These are phyloP conservation scores for Lathamus discolor DNA, from an alignment of 2,113 vertebrate species.

Conservation along the genomic window DNA sequence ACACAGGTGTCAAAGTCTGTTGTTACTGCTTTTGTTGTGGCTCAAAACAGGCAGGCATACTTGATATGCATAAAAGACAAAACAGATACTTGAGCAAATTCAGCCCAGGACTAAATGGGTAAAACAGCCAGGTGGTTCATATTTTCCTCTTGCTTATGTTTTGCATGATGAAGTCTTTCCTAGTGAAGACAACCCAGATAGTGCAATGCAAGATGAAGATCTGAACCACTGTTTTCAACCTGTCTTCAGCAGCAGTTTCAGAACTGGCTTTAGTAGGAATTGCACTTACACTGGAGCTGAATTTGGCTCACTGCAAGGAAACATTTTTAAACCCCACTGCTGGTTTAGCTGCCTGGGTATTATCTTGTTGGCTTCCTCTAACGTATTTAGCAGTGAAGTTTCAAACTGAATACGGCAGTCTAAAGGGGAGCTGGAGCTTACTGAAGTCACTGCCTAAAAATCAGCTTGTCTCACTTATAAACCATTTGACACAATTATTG, in stretches of 20 bases:
- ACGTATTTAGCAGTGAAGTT: background rate
- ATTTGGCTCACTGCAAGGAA: background rate
- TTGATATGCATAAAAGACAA: background rate
- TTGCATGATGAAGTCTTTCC: background rate
- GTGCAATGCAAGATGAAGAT: background rate
- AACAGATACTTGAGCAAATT: background rate
- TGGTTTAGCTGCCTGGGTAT: background rate
- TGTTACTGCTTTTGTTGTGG: slow-evolving; percentile 46
- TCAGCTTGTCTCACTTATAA: background rate
- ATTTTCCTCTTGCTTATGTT: background rate
- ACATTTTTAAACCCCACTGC: background rate
- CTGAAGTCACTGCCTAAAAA: background rate
- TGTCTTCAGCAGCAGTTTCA: background rate
- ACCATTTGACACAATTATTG: background rate
- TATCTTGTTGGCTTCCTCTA: background rate
- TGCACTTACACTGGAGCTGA: background rate
- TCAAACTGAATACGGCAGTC: background rate
- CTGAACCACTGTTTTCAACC: background rate
- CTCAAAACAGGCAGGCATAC: slow-evolving; percentile 8
- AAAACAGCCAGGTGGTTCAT: background rate
- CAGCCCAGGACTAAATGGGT: background rate
- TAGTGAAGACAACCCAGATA: background rate
- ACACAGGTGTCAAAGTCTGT: slow-evolving; percentile 54
- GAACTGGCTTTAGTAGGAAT: background rate
- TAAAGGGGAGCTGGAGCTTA: background rate